Base-by-base conservation (phyloP, 2,113 vertebrate species). In the Dromas ardeola region DNA sequence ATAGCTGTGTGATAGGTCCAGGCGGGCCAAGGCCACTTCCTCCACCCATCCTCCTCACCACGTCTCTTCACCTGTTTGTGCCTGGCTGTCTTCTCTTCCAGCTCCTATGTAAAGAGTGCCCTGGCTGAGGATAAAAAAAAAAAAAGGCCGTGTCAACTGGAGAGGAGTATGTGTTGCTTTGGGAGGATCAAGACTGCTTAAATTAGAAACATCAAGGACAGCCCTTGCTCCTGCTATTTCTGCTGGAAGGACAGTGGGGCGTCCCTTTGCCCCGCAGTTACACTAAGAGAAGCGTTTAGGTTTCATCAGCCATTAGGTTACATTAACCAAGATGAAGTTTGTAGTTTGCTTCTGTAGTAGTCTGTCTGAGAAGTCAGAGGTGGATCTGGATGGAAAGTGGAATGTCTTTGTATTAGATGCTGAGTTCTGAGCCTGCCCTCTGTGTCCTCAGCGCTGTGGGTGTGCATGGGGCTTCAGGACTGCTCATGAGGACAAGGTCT, bases 171-270 rank as follows among this genome's bases (percentile, higher is more conserved):
- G 43, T 71, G 43, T 61, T 90, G 34, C 70, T 89, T 89, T 58
- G 61, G 66, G 79, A 91, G 63, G 81, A 81, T 67, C 74, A 87
- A 77, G 78, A 36, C 55, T 95, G 56, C 81, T 86, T 91, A 94
- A 96, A 95, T 96, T 91, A 95, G 95, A 90, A 93, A 40, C 74
- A 43, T 36, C 38, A 85, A 88, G 90, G 81, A 40, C 78, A 88
- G 52, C 29, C 62, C 66, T 86, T 65, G 82, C 40, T 88, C 45
- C 56, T 76, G 52, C 52, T 91, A 13, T 92, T 95, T 62, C 56
- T 92, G 32, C 52, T 86, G 79, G 26, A 69, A 90, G 67, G 50
- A 45, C 66, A 69, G 36, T 58, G 0, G 0, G 40, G 45, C 0
- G 0, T 79, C 87, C 38, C 30, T 65, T 82, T 69, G 69, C 23